Base-by-base conservation (phyloP, 2,113 vertebrate genomes). In the Ammospiza nelsoni region DNA sequence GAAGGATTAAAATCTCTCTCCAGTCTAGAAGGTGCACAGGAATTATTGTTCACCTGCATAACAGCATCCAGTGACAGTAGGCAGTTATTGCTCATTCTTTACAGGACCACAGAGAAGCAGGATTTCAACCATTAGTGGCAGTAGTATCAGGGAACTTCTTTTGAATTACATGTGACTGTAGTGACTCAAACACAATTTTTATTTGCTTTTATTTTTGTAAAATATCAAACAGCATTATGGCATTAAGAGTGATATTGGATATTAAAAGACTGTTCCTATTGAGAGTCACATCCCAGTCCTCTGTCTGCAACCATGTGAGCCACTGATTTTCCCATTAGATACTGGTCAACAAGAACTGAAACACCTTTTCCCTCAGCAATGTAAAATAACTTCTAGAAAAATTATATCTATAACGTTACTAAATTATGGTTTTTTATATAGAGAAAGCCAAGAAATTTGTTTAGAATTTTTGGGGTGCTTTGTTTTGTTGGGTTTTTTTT, bases 341-440 rank as follows among this genome's bases (percentile, higher is more conserved):
- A 7, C 35, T 58, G 19, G 44, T 44, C 61, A 79, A 52, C 15
- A 49, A 57, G 31, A 94, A 73, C 35, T 12, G 4, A 63, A 88
- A 72, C 2, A 58, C 3, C 12, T 18, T 44, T 63, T 41, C 37
- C 37, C 25, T 46, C 24, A 5, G 9, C 6, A 85, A 85, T n/a
- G 21, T 25, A 35, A 66, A 76, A 61, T 29, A 43, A 49, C 6
- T 24, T 41, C n/a, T 55, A 11, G 11, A 6, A 61, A 61, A 58
- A 37, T 11, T 5, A 59, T 2, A 51, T 18, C 8, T 6, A 33
- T 4, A 2, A 61, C 57, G 35, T 57, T 0, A 44, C 22, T 74
- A 57, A 66, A 18, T 68, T 5, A 5, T 5, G 4, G 1, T 0
- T 15, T 62, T 73, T 59, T 46, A 68, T 10, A 49, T 15, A 51